Evolutionary conservation across 2,113 vertebrate genomes (phyloP).

Genomic region (Sinocyclocheilus maitianheensis): DNA sequence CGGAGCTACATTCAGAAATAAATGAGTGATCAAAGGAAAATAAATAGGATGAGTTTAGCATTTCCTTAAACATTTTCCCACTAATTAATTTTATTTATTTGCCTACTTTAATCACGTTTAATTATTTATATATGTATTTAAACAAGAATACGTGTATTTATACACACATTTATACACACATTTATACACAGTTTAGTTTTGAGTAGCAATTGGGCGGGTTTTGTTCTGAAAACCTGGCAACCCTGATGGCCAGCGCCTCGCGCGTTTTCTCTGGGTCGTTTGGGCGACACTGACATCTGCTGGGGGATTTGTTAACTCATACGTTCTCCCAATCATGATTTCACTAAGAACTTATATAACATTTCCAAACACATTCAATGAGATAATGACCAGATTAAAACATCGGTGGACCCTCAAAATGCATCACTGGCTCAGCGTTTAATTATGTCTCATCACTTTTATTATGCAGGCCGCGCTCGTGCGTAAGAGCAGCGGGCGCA

Average conservation of each 20-base stretch:
- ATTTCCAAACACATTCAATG: background rate
- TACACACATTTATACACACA: no score
- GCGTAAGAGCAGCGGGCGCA: constrained; percentile 31
- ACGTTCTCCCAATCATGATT: background rate
- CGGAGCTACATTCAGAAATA: no score
- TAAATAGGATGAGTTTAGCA: no score
- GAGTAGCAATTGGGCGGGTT: no score
- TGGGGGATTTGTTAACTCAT: background rate
- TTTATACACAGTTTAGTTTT: no score
- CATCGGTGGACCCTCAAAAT: background rate
- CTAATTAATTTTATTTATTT: no score
- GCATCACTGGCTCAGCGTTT: background rate
- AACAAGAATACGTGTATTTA: no score
- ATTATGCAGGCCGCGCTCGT: constrained; percentile 21
- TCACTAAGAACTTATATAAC: background rate
- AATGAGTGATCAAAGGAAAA: no score
- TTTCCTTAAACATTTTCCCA: no score
- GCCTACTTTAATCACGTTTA: no score
- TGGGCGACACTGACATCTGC: constrained; percentile 39
- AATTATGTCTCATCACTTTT: background rate
- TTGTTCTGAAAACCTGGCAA: no score
- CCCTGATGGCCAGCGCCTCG: background rate
- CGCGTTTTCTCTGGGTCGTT: background rate
- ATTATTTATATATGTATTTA: no score
- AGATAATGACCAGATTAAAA: background rate